phyloP scores from a whole-genome alignment of 1,140 invertebrate species.

The Patella vulgata region DNA sequence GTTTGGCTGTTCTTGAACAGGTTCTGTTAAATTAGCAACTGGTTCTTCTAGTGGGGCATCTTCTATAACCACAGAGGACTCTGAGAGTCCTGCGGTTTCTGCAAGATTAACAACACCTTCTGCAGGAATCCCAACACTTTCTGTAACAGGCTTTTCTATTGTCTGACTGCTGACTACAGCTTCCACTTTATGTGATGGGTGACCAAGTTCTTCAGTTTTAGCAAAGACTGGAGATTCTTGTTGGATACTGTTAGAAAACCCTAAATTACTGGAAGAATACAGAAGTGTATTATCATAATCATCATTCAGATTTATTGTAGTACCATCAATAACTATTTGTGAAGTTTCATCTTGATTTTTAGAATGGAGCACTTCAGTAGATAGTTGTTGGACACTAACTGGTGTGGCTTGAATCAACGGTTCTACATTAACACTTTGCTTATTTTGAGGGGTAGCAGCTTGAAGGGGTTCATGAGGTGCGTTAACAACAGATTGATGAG shows the following conservation, averaged over 20 bases:
- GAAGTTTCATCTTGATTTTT: conserved; percentile 1
- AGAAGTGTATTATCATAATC: conserved; percentile 3
- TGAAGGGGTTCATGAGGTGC: too few relatives aligned
- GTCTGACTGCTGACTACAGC: conserved; percentile 5
- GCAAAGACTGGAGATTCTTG: not conserved
- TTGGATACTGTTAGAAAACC: not conserved
- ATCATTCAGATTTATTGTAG: conserved; percentile 25
- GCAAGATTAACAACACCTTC: conserved; percentile 4
- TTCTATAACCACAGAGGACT: not conserved
- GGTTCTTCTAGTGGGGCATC: not conserved
- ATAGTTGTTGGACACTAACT: not conserved
- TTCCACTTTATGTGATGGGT: conserved; percentile 5
- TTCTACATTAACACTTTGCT: too few relatives aligned
- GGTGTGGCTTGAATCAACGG: too few relatives aligned
- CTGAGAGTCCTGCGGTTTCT: not conserved
- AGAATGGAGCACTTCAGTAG: not conserved
- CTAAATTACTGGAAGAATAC: not conserved
- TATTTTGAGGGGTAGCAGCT: too few relatives aligned
- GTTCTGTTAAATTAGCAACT: not conserved
- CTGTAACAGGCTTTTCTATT: conserved; percentile 5
- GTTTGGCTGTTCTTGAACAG: not conserved
- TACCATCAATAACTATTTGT: conserved; percentile 35
- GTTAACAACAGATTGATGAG: too few relatives aligned
- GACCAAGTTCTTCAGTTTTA: not conserved
- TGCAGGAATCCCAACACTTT: conserved; percentile 12